Base-by-base conservation (phyloP, 2,797 vertebrate genomes). In the Corythornis leucogaster region DNA sequence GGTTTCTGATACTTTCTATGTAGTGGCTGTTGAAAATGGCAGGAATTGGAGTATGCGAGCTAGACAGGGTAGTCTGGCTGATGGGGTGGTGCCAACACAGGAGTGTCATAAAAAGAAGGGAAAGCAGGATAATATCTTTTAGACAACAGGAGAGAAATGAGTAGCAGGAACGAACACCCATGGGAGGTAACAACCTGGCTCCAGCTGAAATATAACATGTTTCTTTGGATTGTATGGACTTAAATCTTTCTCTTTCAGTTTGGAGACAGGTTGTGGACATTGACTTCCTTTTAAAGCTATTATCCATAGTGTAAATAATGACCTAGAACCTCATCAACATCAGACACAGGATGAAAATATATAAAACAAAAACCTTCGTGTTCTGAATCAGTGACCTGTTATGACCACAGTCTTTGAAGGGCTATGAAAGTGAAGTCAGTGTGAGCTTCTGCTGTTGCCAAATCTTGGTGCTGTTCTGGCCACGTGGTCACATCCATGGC, bases 191-290 rank as follows among this genome's bases (percentile, higher is more conserved):
- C 16, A 89, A 48, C 42, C 57, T 50, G 28, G 12, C 59, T 88
- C 31, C 24, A 21, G 19, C 22, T 85, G 54, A 83, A 94, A 45
- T 12, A 33, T 85, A 9, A 51, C 12, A 15, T 3, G 28, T 75
- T 87, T 92, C 16, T 85, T 67, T 76, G 33, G 21, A 31, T 86
- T 90, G 25, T 58, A 62, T 50, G 22, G 30, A 53, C 38, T 82
- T 13, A 89, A 19, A 46, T 82, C 46, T 74, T 88, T 70, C n/a
- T 21, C 58, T 88, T 87, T 70, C 42, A 25, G 12, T 75, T 69
- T 85, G 51, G 24, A 79, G n/a, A 63, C 9, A 26, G 35, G 2
- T 76, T 92, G n/a, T 77, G 40, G n/a, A 24, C 9, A 28, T 58
- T 85, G 14, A 21, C 35, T 81, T 79, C 38, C 21, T 83, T 85